Percentiles rank a stretch among this genome's conserved stretches.
Conservation (phyloP, 2,888 invertebrate genomes). For the Ceraclea dissimilis region DNA sequence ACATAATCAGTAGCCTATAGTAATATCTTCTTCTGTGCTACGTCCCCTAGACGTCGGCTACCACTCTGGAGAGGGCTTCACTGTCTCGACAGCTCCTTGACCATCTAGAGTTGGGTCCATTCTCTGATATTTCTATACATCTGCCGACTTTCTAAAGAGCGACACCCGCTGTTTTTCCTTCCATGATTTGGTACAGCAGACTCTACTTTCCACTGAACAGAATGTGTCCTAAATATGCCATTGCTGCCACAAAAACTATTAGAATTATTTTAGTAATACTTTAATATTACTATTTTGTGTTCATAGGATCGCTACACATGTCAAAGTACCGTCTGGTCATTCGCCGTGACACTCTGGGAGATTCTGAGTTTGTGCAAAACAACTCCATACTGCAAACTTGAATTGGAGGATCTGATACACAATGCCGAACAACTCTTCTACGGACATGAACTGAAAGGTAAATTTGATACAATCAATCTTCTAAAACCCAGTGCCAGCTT, state of each 20-base stretch:
- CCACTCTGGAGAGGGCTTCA: no score
- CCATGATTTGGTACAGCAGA: no score
- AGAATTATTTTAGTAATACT: no score
- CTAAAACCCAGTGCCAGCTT: neutral
- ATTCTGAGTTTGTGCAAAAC: slow-evolving; percentile 53
- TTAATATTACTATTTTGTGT: neutral
- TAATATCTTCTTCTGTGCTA: no score
- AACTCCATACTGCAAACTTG: slow-evolving; percentile 52
- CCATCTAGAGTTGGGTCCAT: no score
- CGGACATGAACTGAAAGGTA: slow-evolving; percentile 44
- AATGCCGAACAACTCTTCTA: slow-evolving; percentile 60
- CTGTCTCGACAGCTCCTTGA: no score
- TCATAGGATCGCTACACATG: slow-evolving; percentile 55
- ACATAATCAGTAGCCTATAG: no score
- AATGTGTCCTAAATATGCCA: neutral
- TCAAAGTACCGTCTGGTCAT: slow-evolving; percentile 55
- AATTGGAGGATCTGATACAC: slow-evolving; percentile 55
- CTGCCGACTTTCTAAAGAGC: no score
- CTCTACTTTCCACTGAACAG: no score
- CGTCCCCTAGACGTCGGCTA: no score
- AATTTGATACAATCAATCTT: neutral
- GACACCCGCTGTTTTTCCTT: no score
- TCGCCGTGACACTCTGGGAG: slow-evolving; percentile 59
- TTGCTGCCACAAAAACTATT: neutral
- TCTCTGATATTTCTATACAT: no score